Conservation (phyloP, 2,113 vertebrate species). For the Cromileptes altivelis region DNA sequence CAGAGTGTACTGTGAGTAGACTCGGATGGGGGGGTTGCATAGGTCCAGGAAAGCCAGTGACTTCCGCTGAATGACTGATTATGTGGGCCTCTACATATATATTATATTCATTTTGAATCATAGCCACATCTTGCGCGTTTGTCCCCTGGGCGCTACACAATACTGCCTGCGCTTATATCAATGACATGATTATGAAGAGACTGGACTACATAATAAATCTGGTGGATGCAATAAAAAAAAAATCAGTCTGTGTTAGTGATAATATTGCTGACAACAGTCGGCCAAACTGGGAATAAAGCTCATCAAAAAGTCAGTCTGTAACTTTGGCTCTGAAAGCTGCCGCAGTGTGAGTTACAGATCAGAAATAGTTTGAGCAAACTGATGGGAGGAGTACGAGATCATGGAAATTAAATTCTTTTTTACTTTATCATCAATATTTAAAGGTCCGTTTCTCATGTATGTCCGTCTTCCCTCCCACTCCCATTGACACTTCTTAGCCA, state of each 20-base stretch:
- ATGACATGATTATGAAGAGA: conserved; percentile 60
- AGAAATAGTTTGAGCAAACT: not conserved
- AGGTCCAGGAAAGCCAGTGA: conserved; percentile 44
- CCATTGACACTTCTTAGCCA: conserved; percentile 10
- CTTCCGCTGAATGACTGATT: conserved; percentile 75
- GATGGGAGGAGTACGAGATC: not conserved
- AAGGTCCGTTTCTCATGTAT: conserved; percentile 7
- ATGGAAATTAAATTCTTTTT: too few species aligned
- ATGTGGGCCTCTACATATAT: conserved; percentile 37
- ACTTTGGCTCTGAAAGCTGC: not conserved
- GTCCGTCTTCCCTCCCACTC: conserved; percentile 11
- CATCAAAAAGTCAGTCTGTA: conserved; percentile 45
- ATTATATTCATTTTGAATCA: conserved; percentile 57
- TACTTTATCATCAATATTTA: conserved; percentile 23
- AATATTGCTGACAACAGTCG: conserved; percentile 42
- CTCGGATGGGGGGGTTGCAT: conserved; percentile 14
- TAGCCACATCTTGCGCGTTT: conserved; percentile 36
- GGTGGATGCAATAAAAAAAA: conserved; percentile 23
- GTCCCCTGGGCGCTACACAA: conserved; percentile 59
- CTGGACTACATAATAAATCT: conserved; percentile 50
- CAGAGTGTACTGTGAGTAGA: conserved; percentile 58
- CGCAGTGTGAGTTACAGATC: not conserved
- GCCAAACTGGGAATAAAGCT: conserved; percentile 51
- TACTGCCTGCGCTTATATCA: conserved; percentile 39
- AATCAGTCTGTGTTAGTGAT: conserved; percentile 36